phyloP scores from a whole-genome alignment of 2,797 vertebrate genomes.

The Crocidura indochinensis region DNA sequence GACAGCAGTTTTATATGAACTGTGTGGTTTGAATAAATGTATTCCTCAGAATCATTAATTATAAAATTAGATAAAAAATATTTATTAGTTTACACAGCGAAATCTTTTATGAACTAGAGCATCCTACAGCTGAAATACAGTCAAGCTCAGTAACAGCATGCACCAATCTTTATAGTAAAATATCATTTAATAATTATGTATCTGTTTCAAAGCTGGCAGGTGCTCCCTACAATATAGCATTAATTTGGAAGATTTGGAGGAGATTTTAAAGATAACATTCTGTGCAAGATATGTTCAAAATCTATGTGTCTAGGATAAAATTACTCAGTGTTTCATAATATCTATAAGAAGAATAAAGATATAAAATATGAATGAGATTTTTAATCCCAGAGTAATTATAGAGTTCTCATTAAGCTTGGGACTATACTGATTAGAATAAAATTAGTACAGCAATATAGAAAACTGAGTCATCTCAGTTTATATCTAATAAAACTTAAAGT shows the following conservation, averaged over 20 bases:
- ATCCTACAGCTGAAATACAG: conserved; percentile 64
- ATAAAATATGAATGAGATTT: conserved; percentile 31
- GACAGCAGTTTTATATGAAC: conserved; percentile 20
- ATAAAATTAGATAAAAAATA: conserved; percentile 74
- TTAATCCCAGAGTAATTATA: not conserved
- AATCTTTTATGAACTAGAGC: conserved; percentile 77
- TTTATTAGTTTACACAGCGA: conserved; percentile 59
- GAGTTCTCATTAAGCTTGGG: not conserved
- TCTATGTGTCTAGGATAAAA: conserved; percentile 59
- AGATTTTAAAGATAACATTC: conserved; percentile 73
- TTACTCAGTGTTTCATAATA: conserved; percentile 43
- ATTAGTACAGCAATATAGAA: not conserved
- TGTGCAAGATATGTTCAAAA: conserved; percentile 69
- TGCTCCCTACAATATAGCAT: conserved; percentile 68
- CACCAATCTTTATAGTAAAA: conserved; percentile 78
- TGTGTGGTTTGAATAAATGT: conserved; percentile 55
- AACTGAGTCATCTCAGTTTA: not conserved
- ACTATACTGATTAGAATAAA: not conserved
- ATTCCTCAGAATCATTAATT: conserved; percentile 66
- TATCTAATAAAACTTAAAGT: not conserved
- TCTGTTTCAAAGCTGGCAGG: conserved; percentile 69
- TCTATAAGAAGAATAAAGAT: not conserved
- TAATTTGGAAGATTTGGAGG: conserved; percentile 79
- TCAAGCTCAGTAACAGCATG: conserved; percentile 77
- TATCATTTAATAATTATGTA: conserved; percentile 75